Conservation (phyloP, 2,113 vertebrate species). For the Cavia porcellus region DNA sequence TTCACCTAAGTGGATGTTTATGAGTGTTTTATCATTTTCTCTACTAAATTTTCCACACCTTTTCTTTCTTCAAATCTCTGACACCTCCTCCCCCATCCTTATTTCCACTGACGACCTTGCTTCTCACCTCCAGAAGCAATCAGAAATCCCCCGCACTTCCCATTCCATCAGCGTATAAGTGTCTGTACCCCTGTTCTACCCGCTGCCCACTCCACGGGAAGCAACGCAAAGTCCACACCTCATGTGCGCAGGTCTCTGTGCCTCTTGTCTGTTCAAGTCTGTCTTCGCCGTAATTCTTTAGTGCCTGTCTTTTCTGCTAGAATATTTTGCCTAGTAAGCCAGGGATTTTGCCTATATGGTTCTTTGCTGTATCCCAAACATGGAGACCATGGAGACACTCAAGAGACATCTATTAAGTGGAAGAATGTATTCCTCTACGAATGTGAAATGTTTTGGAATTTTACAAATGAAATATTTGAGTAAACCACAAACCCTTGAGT, state of each 20-base stretch:
- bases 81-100: not conserved
- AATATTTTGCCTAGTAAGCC: not conserved
- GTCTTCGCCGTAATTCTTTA: not conserved
- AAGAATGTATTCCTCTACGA: not conserved
- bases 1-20: not conserved
- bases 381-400: not conserved
- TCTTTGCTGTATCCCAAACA: not conserved
- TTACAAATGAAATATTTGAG: not conserved
- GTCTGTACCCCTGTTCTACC: not conserved
- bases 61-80: not conserved
- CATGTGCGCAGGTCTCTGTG: not conserved
- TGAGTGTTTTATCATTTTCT: not conserved
- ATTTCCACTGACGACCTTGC: not conserved
- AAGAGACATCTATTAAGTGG: not conserved
- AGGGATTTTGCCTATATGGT: not conserved
- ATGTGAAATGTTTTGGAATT: not conserved
- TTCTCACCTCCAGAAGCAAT: not conserved
- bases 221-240: rapidly evolving
- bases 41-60: not conserved
- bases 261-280: not conserved
- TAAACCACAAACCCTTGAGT: not conserved
- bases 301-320: not conserved
- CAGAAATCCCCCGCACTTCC: not conserved
- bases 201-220: not conserved
- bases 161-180: not conserved